Evolutionary conservation across 2,113 vertebrate genomes (phyloP).

Genomic region (Rhombomys opimus): DNA sequence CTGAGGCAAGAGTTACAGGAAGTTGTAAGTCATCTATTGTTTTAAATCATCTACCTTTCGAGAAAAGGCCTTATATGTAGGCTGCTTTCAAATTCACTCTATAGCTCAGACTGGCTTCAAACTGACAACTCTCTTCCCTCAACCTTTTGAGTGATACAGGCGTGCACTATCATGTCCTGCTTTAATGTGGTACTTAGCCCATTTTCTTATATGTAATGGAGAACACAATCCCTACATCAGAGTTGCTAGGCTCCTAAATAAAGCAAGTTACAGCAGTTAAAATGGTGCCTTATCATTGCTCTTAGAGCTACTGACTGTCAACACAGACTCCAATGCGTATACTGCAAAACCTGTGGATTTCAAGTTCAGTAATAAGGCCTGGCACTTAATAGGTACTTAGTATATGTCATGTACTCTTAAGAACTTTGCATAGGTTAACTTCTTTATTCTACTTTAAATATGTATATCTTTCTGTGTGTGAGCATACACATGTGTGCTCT

Average conservation of each 20-base stretch:
- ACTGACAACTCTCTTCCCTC: background rate
- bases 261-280: background rate
- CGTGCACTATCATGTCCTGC: background rate
- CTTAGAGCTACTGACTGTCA: constrained; percentile 8
- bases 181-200: constrained; percentile 22
- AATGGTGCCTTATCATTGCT: constrained; percentile 34
- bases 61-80: background rate
- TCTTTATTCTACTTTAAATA: background rate
- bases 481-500: no score
- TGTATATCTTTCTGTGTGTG: background rate
- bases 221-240: constrained; percentile 4
- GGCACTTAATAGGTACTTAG: constrained; percentile 6
- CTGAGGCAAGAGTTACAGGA: no score
- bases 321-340: background rate
- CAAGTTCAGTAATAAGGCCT: constrained; percentile 36
- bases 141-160: background rate
- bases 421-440: background rate
- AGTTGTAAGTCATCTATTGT: no score
- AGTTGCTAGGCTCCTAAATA: constrained; percentile 24
- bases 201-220: background rate
- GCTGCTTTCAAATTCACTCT: background rate
- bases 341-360: constrained; percentile 1
- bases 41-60: background rate
- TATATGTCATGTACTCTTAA: constrained; percentile 6
- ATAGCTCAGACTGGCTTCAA: background rate